Conservation (phyloP, 2,888 invertebrate species). For the Spodoptera littoralis region DNA sequence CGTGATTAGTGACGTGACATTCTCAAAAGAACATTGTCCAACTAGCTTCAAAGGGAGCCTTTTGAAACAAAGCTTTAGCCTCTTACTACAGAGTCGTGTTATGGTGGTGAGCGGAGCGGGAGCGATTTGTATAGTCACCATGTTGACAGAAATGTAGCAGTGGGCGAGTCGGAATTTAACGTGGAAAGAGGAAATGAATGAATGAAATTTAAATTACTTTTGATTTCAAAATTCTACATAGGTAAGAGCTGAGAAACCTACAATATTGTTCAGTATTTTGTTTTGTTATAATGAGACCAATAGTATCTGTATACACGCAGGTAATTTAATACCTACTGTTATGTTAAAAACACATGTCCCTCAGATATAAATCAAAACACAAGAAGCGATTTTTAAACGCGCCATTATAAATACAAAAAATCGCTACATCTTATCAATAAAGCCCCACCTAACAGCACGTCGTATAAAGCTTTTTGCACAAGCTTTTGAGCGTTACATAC, state of each 20-base stretch:
- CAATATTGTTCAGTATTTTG: too few relatives aligned
- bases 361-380: too few relatives aligned
- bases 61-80: slow-evolving; percentile 76
- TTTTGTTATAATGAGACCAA: too few relatives aligned
- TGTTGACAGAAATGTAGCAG: not conserved
- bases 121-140: not conserved
- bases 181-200: not conserved
- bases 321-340: too few relatives aligned
- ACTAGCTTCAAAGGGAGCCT: slow-evolving; percentile 77
- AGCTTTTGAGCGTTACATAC: slow-evolving; percentile 74
- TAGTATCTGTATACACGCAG: too few relatives aligned
- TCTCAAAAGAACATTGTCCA: slow-evolving; percentile 82
- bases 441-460: slow-evolving; percentile 34
- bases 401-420: not conserved
- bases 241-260: too few relatives aligned
- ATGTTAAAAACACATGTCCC: too few relatives aligned
- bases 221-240: too few relatives aligned
- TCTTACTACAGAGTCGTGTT: slow-evolving; percentile 53
- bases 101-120: slow-evolving; percentile 55
- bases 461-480: slow-evolving; percentile 71
- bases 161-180: too few relatives aligned
- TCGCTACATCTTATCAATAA: slow-evolving; percentile 49
- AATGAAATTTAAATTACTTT: too few relatives aligned
- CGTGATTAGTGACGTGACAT: slow-evolving; percentile 57
- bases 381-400: too few relatives aligned